phyloP scores from a whole-genome alignment of 2,113 vertebrate species.

The Danio rerio region GRCz12tu NC_133198.1:24503001-24503500 shows the following conservation, averaged over 20 bases:
- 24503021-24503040: neutral
- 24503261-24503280: neutral
- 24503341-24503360: neutral
- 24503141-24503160: neutral
- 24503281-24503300: slow-evolving; percentile 1
- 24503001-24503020: neutral
- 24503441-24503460: neutral
- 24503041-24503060: neutral
- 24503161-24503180: neutral
- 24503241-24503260: neutral
- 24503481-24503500: neutral
- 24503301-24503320: neutral
- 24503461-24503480: neutral
- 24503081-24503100: neutral
- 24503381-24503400: neutral
- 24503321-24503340: slow-evolving; percentile 28
- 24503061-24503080: neutral
- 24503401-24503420: neutral
- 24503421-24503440: neutral
- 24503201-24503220: neutral
- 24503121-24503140: neutral
- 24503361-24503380: slow-evolving; percentile 22
- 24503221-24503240: neutral
- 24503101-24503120: neutral
- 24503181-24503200: neutral